Conservation (phyloP, 2,888 invertebrate species). For the Limulus polyphemus region DNA sequence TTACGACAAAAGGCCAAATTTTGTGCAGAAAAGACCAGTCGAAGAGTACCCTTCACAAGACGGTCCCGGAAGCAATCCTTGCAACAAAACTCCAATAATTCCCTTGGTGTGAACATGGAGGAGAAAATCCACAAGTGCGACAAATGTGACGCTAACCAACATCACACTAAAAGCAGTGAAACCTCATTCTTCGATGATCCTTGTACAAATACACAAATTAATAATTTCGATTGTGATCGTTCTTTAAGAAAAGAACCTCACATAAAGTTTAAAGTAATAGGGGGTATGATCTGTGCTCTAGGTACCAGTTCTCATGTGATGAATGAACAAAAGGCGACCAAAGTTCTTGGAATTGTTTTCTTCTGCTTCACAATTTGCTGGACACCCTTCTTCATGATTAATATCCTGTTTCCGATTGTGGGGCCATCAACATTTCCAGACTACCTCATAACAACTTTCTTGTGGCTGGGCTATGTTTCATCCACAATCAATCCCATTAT, state of each 20-base stretch:
- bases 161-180: too few relatives aligned
- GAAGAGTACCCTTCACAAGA: slow-evolving; percentile 20
- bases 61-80: slow-evolving; percentile 2
- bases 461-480: slow-evolving; percentile 88
- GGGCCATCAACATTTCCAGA: slow-evolving; percentile 59
- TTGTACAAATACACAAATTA: background rate
- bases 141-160: background rate
- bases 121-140: background rate
- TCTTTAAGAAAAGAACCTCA: background rate
- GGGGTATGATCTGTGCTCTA: slow-evolving; percentile 22
- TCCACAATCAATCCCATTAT: slow-evolving; percentile 92
- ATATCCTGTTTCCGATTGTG: slow-evolving; percentile 64
- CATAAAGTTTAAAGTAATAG: slow-evolving; percentile 7
- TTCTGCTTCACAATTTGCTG: slow-evolving; percentile 86
- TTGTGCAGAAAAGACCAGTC: slow-evolving; percentile 19
- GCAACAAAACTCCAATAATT: slow-evolving; percentile 3
- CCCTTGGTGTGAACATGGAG: slow-evolving; percentile 5
- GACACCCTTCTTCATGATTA: slow-evolving; percentile 90
- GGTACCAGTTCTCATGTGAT: slow-evolving; percentile 52
- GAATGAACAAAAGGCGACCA: slow-evolving; percentile 89
- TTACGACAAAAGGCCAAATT: slow-evolving; percentile 55
- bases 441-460: slow-evolving; percentile 68
- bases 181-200: background rate
- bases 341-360: slow-evolving; percentile 86
- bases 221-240: background rate